Evolutionary conservation across 2,113 vertebrate species (phyloP), one percentile per base, ranked within the genome.

Genomic region (Apaloderma vittatum): DNA sequence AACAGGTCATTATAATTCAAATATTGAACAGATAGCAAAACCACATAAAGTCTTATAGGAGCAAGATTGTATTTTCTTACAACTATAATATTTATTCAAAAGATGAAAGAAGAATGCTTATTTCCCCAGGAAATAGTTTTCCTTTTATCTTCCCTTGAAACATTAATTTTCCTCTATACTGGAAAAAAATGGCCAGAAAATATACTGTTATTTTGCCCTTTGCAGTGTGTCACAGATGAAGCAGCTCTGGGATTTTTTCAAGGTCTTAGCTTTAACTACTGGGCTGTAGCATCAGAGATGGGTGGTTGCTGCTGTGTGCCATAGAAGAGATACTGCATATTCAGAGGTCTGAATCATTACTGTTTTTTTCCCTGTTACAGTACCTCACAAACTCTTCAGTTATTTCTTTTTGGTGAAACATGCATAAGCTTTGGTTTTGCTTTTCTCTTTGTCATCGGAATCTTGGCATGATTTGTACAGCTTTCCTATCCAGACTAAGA

Each of bases 261-360:
- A 91, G 46, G 55, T 67, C 91, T 90, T 75, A 90, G 37, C 54
- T 94, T 66, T 89, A 90, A 78, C 54, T 90, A 24, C 48, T 45
- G 34, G 75, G 73, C 62, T 63, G 40, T 21, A 66, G 34, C 68
- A 61, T 63, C 34, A 86, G 66, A 80, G 46, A 48, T 17, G 40
- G 62, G 43, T 67, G 81, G 55, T 75, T 85, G 73, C 37, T 62
- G 2, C 46, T 85, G 37, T 65, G 36, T 92, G 45, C 54, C 36
- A 17, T 46, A 54, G 46, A 73, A 94, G 19, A 52, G 37, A 80
- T 68, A 43, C n/a, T 70, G 46, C 40, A 37, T 52, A 20, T 30
- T 74, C 80, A 49, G n/a, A 66, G 40, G 26, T 68, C 40, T 95
- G 76, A 95, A 79, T 71, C 27, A 8, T 51, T 72, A 57, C 10